phyloP scores from a whole-genome alignment of 1,140 invertebrate species.

The Zaprionus taronus region DNA sequence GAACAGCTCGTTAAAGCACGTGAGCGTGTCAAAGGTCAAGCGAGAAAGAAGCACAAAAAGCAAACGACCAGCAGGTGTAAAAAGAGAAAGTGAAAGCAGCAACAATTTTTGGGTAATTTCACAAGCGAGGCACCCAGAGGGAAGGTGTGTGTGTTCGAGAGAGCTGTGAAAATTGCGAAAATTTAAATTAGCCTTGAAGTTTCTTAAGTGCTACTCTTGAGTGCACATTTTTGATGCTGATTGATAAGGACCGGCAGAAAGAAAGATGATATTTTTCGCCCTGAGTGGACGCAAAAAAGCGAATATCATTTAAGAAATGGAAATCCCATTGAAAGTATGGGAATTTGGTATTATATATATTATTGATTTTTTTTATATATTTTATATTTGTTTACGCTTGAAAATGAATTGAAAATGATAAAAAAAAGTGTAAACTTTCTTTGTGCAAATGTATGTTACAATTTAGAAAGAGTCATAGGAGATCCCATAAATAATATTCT shows the following conservation, averaged over 20 bases:
- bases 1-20: slow-evolving; percentile 15
- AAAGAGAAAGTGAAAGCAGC: slow-evolving; percentile 1
- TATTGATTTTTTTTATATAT: too few relatives aligned
- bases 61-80: neutral
- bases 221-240: neutral
- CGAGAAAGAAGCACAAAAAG: neutral
- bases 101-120: slow-evolving; percentile 1
- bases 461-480: too few relatives aligned
- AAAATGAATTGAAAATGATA: too few relatives aligned
- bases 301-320: neutral
- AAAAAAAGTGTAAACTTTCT: too few relatives aligned
- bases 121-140: neutral
- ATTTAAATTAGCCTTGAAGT: slow-evolving; percentile 11
- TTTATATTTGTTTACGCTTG: too few relatives aligned
- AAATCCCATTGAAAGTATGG: too few relatives aligned
- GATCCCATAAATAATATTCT: too few relatives aligned
- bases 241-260: neutral
- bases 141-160: neutral
- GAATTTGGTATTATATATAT: too few relatives aligned
- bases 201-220: neutral
- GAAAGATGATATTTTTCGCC: neutral
- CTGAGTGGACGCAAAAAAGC: neutral
- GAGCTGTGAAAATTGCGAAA: neutral
- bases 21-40: slow-evolving; percentile 27
- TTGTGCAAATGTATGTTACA: too few relatives aligned